phyloP scores from a whole-genome alignment of 2,888 invertebrate genomes.

The Cosmia pyralina region DNA sequence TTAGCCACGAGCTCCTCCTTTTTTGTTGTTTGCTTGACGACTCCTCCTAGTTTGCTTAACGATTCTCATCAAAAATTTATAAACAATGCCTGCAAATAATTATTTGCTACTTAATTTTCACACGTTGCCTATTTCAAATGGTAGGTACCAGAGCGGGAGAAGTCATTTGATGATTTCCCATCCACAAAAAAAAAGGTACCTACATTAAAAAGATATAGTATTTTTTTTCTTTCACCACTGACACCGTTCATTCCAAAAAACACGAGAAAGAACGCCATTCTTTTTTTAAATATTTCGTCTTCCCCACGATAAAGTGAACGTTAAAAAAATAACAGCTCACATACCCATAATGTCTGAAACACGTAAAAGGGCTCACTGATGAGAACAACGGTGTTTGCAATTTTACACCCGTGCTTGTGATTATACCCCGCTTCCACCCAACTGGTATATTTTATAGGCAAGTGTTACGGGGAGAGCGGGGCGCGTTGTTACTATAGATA shows the following conservation, averaged over 20 bases:
- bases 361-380: constrained; percentile 68
- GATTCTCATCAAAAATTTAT: background rate
- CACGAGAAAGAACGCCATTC: constrained; percentile 19
- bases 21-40: background rate
- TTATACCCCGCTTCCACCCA: constrained; percentile 51
- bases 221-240: background rate
- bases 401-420: constrained; percentile 62
- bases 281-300: constrained; percentile 45
- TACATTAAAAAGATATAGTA: background rate
- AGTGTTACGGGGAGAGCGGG: constrained; percentile 25
- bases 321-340: constrained; percentile 70
- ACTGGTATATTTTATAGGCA: constrained; percentile 54
- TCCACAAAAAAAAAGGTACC: too few relatives aligned
- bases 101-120: background rate
- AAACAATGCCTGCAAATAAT: background rate
- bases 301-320: constrained; percentile 51
- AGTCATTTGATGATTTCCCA: too few relatives aligned
- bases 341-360: constrained; percentile 67
- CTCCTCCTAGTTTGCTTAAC: too few relatives aligned
- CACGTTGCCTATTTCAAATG: background rate
- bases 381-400: constrained; percentile 69
- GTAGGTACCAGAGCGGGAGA: too few relatives aligned
- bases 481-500: constrained; percentile 25
- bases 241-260: constrained; percentile 25
- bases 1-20: too few relatives aligned